Evolutionary conservation across 2,797 vertebrate genomes (phyloP).

Genomic region (Odontamblyopus rebecca): DNA sequence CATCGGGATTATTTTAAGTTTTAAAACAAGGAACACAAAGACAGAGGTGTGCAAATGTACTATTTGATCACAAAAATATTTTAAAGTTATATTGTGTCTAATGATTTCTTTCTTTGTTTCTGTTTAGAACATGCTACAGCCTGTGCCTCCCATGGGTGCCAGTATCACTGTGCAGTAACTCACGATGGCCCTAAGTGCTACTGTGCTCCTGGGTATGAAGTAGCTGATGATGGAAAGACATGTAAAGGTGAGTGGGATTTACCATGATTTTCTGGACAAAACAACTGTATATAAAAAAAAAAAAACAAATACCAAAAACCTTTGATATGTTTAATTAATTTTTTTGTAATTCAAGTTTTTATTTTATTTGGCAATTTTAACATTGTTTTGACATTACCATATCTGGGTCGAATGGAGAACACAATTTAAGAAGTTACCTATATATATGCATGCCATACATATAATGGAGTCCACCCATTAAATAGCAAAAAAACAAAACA

Average conservation of each 20-base stretch:
- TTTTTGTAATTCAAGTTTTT: no score
- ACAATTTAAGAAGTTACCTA: no score
- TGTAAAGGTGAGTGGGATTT: constrained; percentile 85
- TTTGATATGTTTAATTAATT: no score
- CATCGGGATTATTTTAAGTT: neutral
- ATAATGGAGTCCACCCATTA: no score
- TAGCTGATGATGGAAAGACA: constrained; percentile 85
- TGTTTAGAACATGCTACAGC: constrained; percentile 78
- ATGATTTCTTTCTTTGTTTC: constrained; percentile 26
- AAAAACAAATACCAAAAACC: neutral
- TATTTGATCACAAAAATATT: neutral
- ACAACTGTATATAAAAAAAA: neutral
- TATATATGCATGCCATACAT: no score
- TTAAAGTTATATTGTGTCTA: constrained; percentile 5
- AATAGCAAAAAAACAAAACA: no score
- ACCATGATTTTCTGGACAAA: constrained; percentile 12
- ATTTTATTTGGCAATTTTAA: no score
- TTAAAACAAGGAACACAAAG: neutral
- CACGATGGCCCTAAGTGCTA: constrained; percentile 86
- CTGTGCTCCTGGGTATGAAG: constrained; percentile 87
- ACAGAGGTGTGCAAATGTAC: neutral
- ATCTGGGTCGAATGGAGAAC: no score
- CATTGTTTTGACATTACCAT: no score
- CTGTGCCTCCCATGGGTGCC: constrained; percentile 83
- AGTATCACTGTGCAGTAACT: constrained; percentile 87